A percentile compares a stretch with the other conserved stretches of the same genome.
phyloP scores from a whole-genome alignment of 2,888 invertebrate genomes.

The Drosophila tanythrix region DNA sequence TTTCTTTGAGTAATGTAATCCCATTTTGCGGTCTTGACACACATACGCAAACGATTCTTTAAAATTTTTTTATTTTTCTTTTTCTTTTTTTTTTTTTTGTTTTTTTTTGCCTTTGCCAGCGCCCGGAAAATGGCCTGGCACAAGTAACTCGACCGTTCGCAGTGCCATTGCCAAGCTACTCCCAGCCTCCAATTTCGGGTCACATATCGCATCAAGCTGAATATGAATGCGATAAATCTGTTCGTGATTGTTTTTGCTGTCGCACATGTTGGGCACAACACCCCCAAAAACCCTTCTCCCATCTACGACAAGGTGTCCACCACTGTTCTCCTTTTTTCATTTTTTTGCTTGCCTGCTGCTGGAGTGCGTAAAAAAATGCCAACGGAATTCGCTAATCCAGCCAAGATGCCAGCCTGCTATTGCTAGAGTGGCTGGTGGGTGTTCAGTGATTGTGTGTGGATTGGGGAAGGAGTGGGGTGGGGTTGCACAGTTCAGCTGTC shows the following conservation, averaged over 20 bases:
- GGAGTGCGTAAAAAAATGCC: constrained; percentile 68
- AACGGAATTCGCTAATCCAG: constrained; percentile 78
- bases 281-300: neutral
- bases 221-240: constrained; percentile 83
- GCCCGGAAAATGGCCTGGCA: constrained; percentile 26
- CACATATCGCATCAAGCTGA: constrained; percentile 78
- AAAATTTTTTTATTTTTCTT: constrained; percentile 17
- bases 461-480: neutral
- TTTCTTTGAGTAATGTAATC: constrained; percentile 84
- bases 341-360: constrained; percentile 11
- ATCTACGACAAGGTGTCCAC: constrained; percentile 66
- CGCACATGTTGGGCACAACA: constrained; percentile 53
- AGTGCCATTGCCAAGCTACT: constrained; percentile 33
- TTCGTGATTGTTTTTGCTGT: constrained; percentile 83
- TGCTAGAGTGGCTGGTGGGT: neutral
- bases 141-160: constrained; percentile 46
- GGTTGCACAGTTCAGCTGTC: constrained; percentile 60
- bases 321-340: constrained; percentile 13
- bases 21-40: constrained; percentile 81
- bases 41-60: constrained; percentile 60
- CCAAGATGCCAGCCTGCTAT: constrained; percentile 30
- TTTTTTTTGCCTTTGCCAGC: neutral
- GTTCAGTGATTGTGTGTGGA: neutral
- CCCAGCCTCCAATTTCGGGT: constrained; percentile 37
- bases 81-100: neutral